Conservation (phyloP, 2,797 vertebrate species). For the Chrysocyon brachyurus region DNA sequence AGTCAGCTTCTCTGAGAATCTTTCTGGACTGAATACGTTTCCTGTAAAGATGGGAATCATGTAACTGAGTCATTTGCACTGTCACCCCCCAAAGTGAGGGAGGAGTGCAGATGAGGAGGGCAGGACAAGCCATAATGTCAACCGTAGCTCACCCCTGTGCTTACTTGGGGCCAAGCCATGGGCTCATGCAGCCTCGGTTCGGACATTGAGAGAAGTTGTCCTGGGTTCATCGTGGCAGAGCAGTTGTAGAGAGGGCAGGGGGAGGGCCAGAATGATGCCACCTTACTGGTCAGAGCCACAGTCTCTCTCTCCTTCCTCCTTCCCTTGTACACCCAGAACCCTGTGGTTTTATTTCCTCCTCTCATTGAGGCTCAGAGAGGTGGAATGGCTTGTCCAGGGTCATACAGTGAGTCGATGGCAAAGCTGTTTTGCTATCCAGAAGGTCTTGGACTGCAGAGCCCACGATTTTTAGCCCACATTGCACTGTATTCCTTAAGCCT, state of each 20-base stretch:
- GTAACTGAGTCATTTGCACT: not conserved
- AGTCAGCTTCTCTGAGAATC: not conserved
- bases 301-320: not conserved
- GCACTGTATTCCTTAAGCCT: not conserved
- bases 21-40: not conserved
- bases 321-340: too few species aligned
- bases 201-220: not conserved
- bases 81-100: not conserved
- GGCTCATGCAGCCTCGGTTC: not conserved
- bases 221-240: not conserved
- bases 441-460: not conserved
- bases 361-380: not conserved
- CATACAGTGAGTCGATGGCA: not conserved
- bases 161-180: not conserved
- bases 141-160: not conserved
- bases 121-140: not conserved
- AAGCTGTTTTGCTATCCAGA: not conserved
- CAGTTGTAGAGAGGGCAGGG: accelerated
- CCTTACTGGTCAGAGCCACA: not conserved
- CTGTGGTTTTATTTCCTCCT: not conserved
- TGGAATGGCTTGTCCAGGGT: not conserved
- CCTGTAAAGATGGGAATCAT: not conserved
- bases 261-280: not conserved
- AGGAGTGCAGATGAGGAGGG: too few species aligned
- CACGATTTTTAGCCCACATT: not conserved